These are phyloP conservation scores for Toxotes jaculatrix DNA, from an alignment of 2,113 vertebrate species.

Conservation along the genomic window DNA sequence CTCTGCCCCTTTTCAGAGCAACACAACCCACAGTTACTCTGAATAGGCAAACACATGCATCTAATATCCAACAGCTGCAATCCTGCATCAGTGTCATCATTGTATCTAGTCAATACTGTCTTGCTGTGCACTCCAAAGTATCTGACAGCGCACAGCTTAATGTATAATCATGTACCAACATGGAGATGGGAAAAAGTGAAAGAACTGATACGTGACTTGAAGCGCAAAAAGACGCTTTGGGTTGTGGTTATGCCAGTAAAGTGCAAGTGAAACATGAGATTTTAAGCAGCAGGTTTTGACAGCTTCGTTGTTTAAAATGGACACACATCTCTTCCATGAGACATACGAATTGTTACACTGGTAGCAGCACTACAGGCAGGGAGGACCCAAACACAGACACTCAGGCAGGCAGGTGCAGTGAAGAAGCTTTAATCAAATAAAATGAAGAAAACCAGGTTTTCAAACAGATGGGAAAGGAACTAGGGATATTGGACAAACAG, in stretches of 20 bases:
- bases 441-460: too few relatives aligned
- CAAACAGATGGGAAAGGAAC: too few relatives aligned
- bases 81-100: slow-evolving; percentile 3
- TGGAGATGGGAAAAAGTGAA: neutral
- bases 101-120: neutral
- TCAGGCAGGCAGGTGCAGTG: too few relatives aligned
- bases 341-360: too few relatives aligned
- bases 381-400: too few relatives aligned
- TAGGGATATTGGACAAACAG: too few relatives aligned
- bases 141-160: slow-evolving; percentile 11
- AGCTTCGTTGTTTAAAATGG: slow-evolving; percentile 17
- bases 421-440: too few relatives aligned
- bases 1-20: neutral
- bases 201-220: slow-evolving; percentile 3
- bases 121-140: neutral
- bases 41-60: neutral
- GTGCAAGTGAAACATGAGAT: slow-evolving; percentile 29
- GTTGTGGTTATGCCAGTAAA: neutral
- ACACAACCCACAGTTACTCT: neutral
- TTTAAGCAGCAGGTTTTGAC: slow-evolving; percentile 29
- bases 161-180: slow-evolving; percentile 1
- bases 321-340: slow-evolving; percentile 26
- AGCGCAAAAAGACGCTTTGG: slow-evolving; percentile 19
- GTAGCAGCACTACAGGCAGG: too few relatives aligned
- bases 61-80: slow-evolving; percentile 10